Evolutionary conservation across 37 sponge, comb jelly and placozoan species (phyloP).

Genomic region (Petrosia ficiformis): DNA sequence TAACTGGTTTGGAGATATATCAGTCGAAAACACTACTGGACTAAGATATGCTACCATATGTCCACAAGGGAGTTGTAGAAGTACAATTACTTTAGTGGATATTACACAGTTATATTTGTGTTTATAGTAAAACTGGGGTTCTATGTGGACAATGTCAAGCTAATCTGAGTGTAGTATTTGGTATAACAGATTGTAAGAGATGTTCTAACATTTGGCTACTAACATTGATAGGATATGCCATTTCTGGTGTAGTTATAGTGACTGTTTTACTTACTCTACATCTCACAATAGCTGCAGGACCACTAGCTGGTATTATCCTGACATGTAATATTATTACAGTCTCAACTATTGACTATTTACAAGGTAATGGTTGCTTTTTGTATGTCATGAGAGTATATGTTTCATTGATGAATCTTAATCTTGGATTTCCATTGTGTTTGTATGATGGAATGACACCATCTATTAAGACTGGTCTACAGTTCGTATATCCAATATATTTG

Average conservation of each 20-base stretch:
- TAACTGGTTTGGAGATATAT: neutral
- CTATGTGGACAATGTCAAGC: neutral
- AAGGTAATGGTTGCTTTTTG: neutral
- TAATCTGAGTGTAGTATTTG: neutral
- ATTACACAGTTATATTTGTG: neutral
- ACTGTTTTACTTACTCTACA: neutral
- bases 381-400: neutral
- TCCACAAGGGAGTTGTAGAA: neutral
- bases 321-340: neutral
- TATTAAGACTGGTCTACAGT: neutral
- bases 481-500: neutral
- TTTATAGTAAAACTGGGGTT: neutral
- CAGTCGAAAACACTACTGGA: too few relatives aligned
- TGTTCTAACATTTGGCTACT: neutral
- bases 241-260: neutral
- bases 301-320: neutral
- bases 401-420: neutral
- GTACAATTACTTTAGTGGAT: neutral
- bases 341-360: neutral
- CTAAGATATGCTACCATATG: neutral
- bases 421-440: neutral
- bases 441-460: neutral
- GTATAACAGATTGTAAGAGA: neutral
- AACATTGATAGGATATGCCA: neutral
- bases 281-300: neutral